phyloP scores from a whole-genome alignment of 2,113 vertebrate genomes.

The Phoxinus phoxinus region DNA sequence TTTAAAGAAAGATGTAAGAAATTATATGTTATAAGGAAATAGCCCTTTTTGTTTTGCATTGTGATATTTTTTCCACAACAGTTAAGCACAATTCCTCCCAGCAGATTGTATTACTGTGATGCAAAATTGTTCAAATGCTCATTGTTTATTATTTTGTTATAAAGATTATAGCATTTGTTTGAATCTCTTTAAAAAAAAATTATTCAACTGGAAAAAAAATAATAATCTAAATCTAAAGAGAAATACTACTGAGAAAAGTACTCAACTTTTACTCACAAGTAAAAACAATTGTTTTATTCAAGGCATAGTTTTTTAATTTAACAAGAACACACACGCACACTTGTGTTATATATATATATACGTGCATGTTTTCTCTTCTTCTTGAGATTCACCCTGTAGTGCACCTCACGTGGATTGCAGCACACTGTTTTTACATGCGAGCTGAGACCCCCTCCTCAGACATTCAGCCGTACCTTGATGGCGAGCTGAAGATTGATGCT shows the following conservation, averaged over 20 bases:
- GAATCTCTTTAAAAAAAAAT: too few species aligned
- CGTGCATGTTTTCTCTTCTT: too few species aligned
- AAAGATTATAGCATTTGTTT: not conserved
- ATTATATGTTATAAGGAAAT: not conserved
- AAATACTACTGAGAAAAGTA: not conserved
- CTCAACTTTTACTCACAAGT: not conserved
- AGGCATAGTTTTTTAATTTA: not conserved
- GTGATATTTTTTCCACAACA: not conserved
- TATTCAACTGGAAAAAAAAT: too few species aligned
- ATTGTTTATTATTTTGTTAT: too few species aligned
- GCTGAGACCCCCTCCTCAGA: constrained; percentile 45
- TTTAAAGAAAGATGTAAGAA: too few species aligned
- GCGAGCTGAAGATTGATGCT: constrained; percentile 70
- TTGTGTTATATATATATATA: too few species aligned
- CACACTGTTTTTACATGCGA: constrained; percentile 41
- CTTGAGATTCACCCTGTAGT: too few species aligned
- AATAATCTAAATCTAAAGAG: not conserved
- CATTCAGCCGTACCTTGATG: constrained; percentile 60
- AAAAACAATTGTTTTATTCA: not conserved
- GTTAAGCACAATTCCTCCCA: not conserved
- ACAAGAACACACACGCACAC: too few species aligned
- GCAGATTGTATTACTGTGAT: not conserved
- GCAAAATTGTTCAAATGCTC: not conserved
- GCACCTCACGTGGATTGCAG: not conserved
- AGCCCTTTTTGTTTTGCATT: not conserved